Evolutionary conservation across 2,113 vertebrate genomes (phyloP).

Genomic region (Plectropomus leopardus): DNA sequence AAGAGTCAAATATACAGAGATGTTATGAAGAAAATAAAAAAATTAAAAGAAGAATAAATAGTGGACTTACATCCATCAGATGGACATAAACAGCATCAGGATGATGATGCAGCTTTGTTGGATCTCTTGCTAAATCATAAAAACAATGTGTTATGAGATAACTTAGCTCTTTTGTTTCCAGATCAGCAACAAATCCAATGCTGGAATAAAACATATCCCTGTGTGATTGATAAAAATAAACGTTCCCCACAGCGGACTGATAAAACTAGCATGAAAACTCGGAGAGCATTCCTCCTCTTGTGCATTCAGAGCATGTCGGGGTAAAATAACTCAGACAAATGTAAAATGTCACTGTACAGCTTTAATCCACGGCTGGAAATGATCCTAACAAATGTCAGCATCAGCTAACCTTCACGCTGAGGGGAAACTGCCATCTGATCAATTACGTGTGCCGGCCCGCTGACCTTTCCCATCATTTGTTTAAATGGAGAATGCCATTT

Average conservation of each 20-base stretch:
- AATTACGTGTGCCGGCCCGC: constrained; percentile 61
- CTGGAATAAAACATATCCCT: not conserved
- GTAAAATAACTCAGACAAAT: constrained; percentile 47
- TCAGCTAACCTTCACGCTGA: constrained; percentile 70
- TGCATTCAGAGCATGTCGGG: constrained; percentile 20
- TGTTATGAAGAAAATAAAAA: no score
- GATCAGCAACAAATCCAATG: not conserved
- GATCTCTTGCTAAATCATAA: no score
- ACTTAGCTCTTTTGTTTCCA: not conserved
- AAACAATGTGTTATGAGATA: no score
- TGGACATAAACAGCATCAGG: no score
- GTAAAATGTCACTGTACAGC: constrained; percentile 69
- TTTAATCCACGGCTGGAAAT: constrained; percentile 65
- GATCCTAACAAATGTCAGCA: constrained; percentile 80
- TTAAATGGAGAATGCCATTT: constrained; percentile 66
- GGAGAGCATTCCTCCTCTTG: not conserved
- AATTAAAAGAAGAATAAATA: no score
- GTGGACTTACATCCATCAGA: no score
- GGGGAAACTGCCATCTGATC: constrained; percentile 71
- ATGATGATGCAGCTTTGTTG: no score
- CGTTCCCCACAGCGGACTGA: not conserved
- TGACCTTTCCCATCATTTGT: constrained; percentile 74
- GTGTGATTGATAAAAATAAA: no score
- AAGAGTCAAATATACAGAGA: no score
- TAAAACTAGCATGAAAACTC: not conserved